These are phyloP conservation scores for Spongilla lacustris DNA, from an alignment of 37 sponge, comb jelly and placozoan genomes.

Conservation along the genomic window DNA sequence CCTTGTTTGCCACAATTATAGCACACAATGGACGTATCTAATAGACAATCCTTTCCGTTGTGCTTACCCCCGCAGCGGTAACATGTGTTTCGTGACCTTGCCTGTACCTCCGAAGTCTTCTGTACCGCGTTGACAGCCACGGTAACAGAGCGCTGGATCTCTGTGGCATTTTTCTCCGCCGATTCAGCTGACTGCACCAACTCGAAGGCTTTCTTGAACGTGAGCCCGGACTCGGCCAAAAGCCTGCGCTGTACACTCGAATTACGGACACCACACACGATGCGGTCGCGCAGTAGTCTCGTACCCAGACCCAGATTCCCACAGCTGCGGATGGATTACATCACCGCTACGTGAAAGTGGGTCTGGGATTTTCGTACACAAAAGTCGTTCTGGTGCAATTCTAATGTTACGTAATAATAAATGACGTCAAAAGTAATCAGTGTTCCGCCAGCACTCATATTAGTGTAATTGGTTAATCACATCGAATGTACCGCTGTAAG, in stretches of 20 bases:
- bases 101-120: not conserved
- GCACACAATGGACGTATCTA: too few relatives aligned
- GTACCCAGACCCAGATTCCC: too few relatives aligned
- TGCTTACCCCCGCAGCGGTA: slow-evolving; percentile 11
- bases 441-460: too few relatives aligned
- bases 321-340: too few relatives aligned
- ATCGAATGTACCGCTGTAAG: too few relatives aligned
- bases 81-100: not conserved
- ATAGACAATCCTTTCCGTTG: not conserved
- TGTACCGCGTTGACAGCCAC: not conserved
- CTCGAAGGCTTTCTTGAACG: slow-evolving; percentile 14
- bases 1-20: too few relatives aligned
- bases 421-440: too few relatives aligned
- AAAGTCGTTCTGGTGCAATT: too few relatives aligned
- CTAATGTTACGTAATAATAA: too few relatives aligned
- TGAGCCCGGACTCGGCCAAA: slow-evolving; percentile 19
- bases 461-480: too few relatives aligned
- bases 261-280: slow-evolving; percentile 12
- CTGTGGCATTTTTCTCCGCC: not conserved
- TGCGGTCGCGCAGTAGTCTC: slow-evolving; percentile 33
- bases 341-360: too few relatives aligned
- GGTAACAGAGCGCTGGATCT: not conserved
- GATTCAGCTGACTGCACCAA: not conserved
- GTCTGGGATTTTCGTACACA: too few relatives aligned
- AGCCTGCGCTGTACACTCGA: slow-evolving; percentile 5